Percentiles rank a stretch among this genome's conserved stretches.
phyloP scores from a whole-genome alignment of 1,140 invertebrate genomes.

The Epicauta chinensis region DNA sequence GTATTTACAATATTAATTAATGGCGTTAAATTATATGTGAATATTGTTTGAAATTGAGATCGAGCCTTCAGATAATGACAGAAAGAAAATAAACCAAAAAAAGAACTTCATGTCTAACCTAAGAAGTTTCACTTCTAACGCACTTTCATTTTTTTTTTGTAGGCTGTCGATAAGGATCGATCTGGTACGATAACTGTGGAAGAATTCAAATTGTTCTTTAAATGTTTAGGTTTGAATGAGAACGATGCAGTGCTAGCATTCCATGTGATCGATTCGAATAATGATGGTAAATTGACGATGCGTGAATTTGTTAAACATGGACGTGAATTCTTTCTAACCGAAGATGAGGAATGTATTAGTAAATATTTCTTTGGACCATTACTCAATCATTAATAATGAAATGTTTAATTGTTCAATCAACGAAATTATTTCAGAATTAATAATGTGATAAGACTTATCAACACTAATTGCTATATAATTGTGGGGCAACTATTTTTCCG shows the following conservation, averaged over 20 bases:
- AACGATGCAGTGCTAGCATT: conserved; percentile 70
- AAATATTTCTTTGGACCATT: conserved; percentile 82
- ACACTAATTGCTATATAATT: too few relatives aligned
- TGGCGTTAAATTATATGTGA: too few relatives aligned
- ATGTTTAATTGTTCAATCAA: too few relatives aligned
- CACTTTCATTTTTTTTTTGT: conserved; percentile 16
- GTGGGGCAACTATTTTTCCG: neutral
- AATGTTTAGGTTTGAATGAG: conserved; percentile 65
- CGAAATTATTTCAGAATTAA: too few relatives aligned
- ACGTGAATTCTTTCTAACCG: conserved; percentile 69
- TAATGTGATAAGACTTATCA: too few relatives aligned
- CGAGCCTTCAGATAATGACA: too few relatives aligned
- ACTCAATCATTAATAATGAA: conserved; percentile 41
- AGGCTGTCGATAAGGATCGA: conserved; percentile 76
- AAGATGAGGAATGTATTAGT: conserved; percentile 67
- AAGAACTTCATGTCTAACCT: too few relatives aligned
- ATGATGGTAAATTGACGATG: conserved; percentile 65
- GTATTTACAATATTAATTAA: too few relatives aligned
- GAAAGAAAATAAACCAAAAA: too few relatives aligned
- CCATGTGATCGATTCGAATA: conserved; percentile 68
- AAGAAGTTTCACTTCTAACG: too few relatives aligned
- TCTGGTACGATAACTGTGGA: conserved; percentile 69
- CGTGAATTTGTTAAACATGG: conserved; percentile 75
- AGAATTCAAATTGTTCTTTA: conserved; percentile 77
- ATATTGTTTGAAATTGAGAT: too few relatives aligned